Evolutionary conservation across 2,888 invertebrate species (phyloP).

Genomic region (Tetragnatha montana): DNA sequence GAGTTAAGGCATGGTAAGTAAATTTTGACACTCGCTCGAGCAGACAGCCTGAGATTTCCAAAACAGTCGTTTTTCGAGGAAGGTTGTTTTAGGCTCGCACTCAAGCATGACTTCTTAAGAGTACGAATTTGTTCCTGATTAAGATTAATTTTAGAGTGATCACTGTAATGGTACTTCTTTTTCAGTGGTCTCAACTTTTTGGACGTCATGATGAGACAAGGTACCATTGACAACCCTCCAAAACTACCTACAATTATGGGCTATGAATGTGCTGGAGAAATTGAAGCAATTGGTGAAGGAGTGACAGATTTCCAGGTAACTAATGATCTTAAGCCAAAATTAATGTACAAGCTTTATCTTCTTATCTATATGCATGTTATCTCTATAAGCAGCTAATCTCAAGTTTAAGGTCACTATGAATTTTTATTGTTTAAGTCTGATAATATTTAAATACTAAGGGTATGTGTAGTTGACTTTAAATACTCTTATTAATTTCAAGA

Average conservation of each 20-base stretch:
- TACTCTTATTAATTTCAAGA: background rate
- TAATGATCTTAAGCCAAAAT: too few species aligned
- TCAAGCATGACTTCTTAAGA: too few species aligned
- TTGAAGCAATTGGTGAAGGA: constrained; percentile 86
- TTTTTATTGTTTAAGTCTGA: background rate
- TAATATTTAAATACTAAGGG: background rate
- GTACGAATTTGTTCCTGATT: too few species aligned
- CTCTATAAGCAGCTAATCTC: background rate
- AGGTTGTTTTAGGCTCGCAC: too few species aligned
- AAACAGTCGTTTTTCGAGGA: background rate
- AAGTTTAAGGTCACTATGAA: background rate
- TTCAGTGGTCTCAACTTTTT: constrained; percentile 90
- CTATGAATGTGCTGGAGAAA: constrained; percentile 90
- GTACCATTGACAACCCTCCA: constrained; percentile 88
- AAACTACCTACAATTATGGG: constrained; percentile 92
- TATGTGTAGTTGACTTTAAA: background rate
- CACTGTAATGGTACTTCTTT: background rate
- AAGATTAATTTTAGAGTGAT: too few species aligned
- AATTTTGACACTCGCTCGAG: background rate
- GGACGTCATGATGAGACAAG: constrained; percentile 91
- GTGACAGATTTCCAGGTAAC: constrained; percentile 85
- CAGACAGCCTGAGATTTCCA: background rate
- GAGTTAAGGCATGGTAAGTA: constrained; percentile 90
- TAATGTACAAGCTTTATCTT: background rate
- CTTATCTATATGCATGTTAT: background rate